Base-by-base conservation (phyloP, 2,797 vertebrate genomes). In the Alfaro cultratus region DNA sequence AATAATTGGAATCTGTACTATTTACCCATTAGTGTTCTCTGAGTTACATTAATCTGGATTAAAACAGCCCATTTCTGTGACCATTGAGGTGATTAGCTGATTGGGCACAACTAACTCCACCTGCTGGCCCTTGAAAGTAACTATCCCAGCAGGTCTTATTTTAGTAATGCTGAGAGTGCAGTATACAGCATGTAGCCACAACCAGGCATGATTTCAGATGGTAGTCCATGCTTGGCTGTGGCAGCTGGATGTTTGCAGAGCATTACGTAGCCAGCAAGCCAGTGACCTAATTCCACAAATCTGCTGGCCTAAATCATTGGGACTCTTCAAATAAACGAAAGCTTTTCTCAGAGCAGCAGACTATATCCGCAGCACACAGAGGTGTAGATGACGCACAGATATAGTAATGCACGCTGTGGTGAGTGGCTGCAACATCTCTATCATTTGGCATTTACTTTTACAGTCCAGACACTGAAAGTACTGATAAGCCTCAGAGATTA, bases 241-340 rank as follows among this genome's bases (percentile, higher is more conserved):
- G 80, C 80, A 88, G 85, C 88, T 87, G 87, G 88, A 77, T 91
- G 90, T 90, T 88, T 84, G 87, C 29, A 16, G 87, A 83, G 84
- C 75, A 83, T 93, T 94, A 93, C 90, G 75, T 90, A 86, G 93
- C 90, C 80, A 89, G 81, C 80, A 82, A 90, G 90, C 89, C 88
- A 89, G 92, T 95, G 94, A 94, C 94, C 94, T 93, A 95, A 94
- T 95, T 96, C 94, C 86, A 91, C 92, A 95, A 94, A 95, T 94
- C 93, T 93, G 92, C 73, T 92, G 93, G 81, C 94, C 93, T 94
- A 93, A 95, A 94, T 94, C 90, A 94, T 85, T 79, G 85, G 88
- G 88, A 91, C 87, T 91, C 91, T 91, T 85, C 88, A 91, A 94
- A 93, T 89, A 94, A 94, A 93, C 78, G 89, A 91, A 84, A 86